Conservation (phyloP, 1,140 invertebrate genomes). For the Heliothis virescens region DNA sequence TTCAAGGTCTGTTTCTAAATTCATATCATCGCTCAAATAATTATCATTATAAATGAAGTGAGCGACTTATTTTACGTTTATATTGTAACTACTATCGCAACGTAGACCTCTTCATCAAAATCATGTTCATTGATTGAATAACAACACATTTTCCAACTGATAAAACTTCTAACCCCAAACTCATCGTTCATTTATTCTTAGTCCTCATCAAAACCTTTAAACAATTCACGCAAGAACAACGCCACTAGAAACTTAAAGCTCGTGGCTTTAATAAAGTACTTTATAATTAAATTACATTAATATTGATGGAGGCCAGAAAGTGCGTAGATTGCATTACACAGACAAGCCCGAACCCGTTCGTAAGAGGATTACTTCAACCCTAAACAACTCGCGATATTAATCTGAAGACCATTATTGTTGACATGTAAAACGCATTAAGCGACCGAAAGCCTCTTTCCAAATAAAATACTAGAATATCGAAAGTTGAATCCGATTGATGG, state of each 20-base stretch:
- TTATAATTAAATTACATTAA: constrained; percentile 37
- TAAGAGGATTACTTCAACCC: constrained; percentile 70
- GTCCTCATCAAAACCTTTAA: neutral
- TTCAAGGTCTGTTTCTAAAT: too few species aligned
- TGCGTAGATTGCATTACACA: constrained; percentile 50
- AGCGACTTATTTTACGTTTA: too few species aligned
- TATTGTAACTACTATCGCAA: too few species aligned
- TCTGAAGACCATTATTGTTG: constrained; percentile 69
- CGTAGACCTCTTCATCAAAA: too few species aligned
- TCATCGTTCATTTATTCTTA: neutral
- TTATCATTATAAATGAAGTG: too few species aligned
- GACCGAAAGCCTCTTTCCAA: constrained; percentile 28
- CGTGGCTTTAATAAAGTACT: constrained; percentile 26
- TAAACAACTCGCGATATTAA: constrained; percentile 72
- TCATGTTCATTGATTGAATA: too few species aligned
- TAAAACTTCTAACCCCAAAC: neutral
- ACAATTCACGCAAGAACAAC: constrained; percentile 29
- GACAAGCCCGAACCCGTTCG: constrained; percentile 50
- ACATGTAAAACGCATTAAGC: constrained; percentile 66
- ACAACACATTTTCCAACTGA: too few species aligned
- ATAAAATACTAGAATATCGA: constrained; percentile 23
- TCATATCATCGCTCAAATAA: too few species aligned
- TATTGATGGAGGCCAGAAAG: constrained; percentile 25
- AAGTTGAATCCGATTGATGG: neutral
- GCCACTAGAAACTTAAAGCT: constrained; percentile 23